Percentiles rank a stretch among this genome's conserved stretches.
These are phyloP conservation scores for Myotis daubentonii DNA, from an alignment of 2,797 vertebrate genomes.

Conservation along the genomic window DNA sequence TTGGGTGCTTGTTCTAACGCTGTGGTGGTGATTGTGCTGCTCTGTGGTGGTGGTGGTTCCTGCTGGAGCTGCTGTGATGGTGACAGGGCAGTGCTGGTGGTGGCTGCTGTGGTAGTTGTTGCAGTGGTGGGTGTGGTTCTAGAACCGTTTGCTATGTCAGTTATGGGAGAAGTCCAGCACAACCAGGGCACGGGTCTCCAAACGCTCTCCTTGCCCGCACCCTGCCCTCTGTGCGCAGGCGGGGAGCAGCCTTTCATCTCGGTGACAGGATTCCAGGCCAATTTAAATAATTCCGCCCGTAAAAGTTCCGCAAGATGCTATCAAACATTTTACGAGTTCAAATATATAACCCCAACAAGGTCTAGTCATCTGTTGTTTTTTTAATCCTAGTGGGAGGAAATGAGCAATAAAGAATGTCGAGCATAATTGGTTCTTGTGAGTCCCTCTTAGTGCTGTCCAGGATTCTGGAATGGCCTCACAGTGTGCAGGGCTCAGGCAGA, in stretches of 20 bases:
- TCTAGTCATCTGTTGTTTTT: background rate
- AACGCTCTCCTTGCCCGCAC: fast-evolving
- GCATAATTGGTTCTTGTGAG: background rate
- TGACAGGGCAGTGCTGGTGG: background rate
- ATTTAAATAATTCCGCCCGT: constrained; percentile 50
- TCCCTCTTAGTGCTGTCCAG: background rate
- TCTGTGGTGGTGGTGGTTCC: fast-evolving
- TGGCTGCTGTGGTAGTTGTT: too few relatives aligned
- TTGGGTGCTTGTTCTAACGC: background rate
- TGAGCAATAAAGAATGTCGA: background rate
- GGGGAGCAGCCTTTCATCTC: background rate
- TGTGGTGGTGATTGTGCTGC: background rate
- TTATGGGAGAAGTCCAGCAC: background rate
- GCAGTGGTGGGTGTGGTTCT: background rate
- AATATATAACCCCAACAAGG: background rate
- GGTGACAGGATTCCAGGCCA: background rate
- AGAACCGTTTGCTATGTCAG: background rate
- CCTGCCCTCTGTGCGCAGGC: background rate
- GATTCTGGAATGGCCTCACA: background rate
- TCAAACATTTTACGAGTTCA: constrained; percentile 15
- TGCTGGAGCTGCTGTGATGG: background rate
- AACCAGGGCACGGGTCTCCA: background rate
- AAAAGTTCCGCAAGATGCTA: constrained; percentile 32
- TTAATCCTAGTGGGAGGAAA: background rate
- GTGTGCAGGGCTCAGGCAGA: background rate